Conservation (phyloP, 2,113 vertebrate genomes). For the Illadopsis cleaveri region DNA sequence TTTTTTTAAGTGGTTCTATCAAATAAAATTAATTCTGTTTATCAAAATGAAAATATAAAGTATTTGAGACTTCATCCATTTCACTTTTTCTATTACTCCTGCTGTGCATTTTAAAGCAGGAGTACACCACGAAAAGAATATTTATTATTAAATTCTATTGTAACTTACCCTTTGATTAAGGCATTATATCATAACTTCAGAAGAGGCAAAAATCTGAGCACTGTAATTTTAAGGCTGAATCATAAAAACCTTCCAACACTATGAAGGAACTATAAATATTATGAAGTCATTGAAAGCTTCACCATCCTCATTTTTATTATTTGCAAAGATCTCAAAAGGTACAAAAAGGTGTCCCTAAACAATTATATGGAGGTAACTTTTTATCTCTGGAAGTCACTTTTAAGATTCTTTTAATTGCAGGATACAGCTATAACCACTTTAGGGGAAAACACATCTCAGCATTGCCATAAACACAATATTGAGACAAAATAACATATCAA, state of each 20-base stretch:
- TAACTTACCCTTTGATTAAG: slow-evolving; percentile 1
- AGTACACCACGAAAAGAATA: not conserved
- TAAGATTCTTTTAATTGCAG: not conserved
- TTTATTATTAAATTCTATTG: not conserved
- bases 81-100: not conserved
- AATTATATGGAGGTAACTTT: not conserved
- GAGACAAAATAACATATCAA: not conserved
- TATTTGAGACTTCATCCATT: not conserved
- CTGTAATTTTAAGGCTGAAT: slow-evolving; percentile 39
- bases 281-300: not conserved
- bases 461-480: not conserved
- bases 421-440: not conserved
- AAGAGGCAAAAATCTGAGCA: not conserved
- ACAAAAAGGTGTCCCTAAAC: not conserved
- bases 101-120: not conserved
- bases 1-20: not conserved
- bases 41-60: not conserved
- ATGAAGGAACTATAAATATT: slow-evolving; percentile 13
- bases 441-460: not conserved
- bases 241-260: not conserved
- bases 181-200: not conserved
- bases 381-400: not conserved
- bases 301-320: not conserved
- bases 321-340: not conserved
- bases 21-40: not conserved